phyloP scores from a whole-genome alignment of 1,140 invertebrate species.

The Semibalanus balanoides region DNA sequence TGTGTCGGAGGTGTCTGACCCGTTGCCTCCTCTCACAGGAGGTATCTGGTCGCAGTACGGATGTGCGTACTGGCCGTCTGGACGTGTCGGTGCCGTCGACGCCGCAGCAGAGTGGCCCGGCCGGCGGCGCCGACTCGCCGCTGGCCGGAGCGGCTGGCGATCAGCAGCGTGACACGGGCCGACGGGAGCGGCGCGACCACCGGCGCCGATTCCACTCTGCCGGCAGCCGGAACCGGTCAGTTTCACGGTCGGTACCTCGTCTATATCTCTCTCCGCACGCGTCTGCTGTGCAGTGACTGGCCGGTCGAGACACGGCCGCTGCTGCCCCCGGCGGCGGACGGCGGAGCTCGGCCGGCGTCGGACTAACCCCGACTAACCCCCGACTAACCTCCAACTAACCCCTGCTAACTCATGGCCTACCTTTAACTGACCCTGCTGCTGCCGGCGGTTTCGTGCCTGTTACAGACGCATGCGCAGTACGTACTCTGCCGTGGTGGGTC shows the following conservation, averaged over 20 bases:
- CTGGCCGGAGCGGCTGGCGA: background rate
- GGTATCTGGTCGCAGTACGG: background rate
- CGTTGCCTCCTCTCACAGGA: background rate
- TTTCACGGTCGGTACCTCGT: slow-evolving; percentile 24
- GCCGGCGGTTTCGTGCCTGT: too few species aligned
- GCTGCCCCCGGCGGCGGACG: too few species aligned
- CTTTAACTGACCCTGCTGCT: too few species aligned
- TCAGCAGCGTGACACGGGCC: background rate
- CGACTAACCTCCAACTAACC: too few species aligned
- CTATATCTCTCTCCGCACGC: slow-evolving; percentile 21
- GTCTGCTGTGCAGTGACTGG: slow-evolving; percentile 10
- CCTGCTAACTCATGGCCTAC: too few species aligned
- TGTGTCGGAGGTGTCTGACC: too few species aligned
- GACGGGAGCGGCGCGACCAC: slow-evolving; percentile 13
- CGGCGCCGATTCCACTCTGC: slow-evolving; percentile 19
- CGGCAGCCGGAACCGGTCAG: slow-evolving; percentile 28
- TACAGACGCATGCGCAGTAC: too few species aligned
- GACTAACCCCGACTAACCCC: too few species aligned
- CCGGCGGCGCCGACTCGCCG: background rate
- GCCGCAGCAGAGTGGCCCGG: slow-evolving; percentile 6
- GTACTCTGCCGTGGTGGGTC: too few species aligned
- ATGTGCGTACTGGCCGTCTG: background rate
- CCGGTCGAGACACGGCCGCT: too few species aligned
- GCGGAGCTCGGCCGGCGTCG: too few species aligned
- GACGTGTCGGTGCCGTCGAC: background rate